Percentiles rank a stretch among this genome's conserved stretches.
phyloP scores from a whole-genome alignment of 1,140 invertebrate species.

The Apis dorsata region DNA sequence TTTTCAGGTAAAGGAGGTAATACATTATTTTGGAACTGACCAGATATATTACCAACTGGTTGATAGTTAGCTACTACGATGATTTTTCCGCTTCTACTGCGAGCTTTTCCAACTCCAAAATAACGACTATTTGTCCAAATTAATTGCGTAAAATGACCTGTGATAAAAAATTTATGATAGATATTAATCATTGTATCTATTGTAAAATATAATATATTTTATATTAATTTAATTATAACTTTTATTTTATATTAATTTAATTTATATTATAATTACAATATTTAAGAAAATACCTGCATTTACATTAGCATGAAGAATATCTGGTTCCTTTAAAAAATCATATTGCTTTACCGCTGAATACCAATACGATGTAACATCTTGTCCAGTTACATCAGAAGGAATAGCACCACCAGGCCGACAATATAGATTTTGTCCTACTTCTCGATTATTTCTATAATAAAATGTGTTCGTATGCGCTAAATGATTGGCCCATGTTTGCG shows the following conservation, averaged over 20 bases:
- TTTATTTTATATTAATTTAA: too few species aligned
- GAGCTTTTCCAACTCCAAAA: constrained; percentile 91
- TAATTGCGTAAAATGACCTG: constrained; percentile 95
- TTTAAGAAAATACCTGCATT: constrained; percentile 84
- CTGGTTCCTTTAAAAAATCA: constrained; percentile 86
- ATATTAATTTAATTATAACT: background rate
- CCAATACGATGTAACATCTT: constrained; percentile 93
- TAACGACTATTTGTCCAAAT: constrained; percentile 90
- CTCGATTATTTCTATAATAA: constrained; percentile 86
- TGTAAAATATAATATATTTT: too few species aligned
- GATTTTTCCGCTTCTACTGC: constrained; percentile 86
- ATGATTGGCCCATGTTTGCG: constrained; percentile 92
- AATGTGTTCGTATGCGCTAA: constrained; percentile 89
- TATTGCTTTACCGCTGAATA: constrained; percentile 90
- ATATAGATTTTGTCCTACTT: constrained; percentile 89
- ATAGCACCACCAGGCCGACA: constrained; percentile 84
- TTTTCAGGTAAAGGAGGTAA: constrained; percentile 84
- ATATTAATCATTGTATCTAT: background rate
- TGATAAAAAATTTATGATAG: background rate
- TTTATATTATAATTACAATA: background rate
- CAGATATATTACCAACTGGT: constrained; percentile 88
- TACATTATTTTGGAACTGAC: constrained; percentile 88
- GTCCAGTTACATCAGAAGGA: constrained; percentile 86
- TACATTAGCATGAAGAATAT: constrained; percentile 87
- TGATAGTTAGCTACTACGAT: constrained; percentile 91